Evolutionary conservation across 2,797 vertebrate species (phyloP).

Genomic region (Chanos chanos): DNA sequence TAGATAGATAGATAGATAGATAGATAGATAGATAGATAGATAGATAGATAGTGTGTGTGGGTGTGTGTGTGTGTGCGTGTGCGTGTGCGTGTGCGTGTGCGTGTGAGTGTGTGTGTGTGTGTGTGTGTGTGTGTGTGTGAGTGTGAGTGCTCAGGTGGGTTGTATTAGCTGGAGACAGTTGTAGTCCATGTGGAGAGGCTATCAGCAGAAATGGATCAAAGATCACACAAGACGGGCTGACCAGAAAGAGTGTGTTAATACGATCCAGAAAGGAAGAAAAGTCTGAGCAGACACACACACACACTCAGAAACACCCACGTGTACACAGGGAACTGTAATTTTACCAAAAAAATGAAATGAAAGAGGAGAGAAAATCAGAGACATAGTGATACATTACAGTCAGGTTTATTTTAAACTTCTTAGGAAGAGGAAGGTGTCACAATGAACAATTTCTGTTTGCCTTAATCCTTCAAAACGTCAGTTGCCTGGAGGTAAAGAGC

Average conservation of each 20-base stretch:
- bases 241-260: not conserved
- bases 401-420: not conserved
- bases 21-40: not conserved
- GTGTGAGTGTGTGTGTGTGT: no score
- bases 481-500: conserved; percentile 2
- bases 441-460: not conserved
- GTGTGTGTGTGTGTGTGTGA: no score
- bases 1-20: not conserved
- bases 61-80: no score
- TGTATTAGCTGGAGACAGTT: not conserved
- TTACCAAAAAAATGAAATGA: not conserved
- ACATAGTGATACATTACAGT: not conserved
- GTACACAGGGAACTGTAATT: no score
- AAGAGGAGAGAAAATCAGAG: not conserved
- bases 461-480: not conserved
- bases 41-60: not conserved
- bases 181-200: not conserved
- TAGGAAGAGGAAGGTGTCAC: not conserved
- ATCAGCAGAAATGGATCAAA: no score
- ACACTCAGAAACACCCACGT: no score
- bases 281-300: not conserved
- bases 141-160: conserved; percentile 1
- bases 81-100: no score
- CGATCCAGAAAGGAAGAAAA: not conserved
- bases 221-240: no score